phyloP scores from a whole-genome alignment of 2,888 invertebrate genomes.

The Schizaphis graminum region DNA sequence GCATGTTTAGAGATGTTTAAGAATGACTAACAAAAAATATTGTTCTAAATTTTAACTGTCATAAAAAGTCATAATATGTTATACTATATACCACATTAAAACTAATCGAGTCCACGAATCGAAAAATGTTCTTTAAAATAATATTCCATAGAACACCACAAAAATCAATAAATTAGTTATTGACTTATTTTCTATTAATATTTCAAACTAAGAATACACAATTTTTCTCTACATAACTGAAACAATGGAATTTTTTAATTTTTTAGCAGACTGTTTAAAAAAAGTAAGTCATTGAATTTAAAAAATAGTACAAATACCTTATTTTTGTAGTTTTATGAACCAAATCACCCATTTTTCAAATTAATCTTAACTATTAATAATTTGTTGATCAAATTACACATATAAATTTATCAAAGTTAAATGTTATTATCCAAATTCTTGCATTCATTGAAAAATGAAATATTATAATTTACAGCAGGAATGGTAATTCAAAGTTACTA shows the following conservation, averaged over 20 bases:
- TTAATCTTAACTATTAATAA: not conserved
- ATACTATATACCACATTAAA: not conserved
- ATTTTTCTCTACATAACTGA: not conserved
- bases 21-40: not conserved
- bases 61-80: not conserved
- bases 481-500: no score
- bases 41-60: not conserved
- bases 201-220: not conserved
- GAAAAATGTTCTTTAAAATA: not conserved
- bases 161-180: constrained; percentile 23
- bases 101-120: not conserved
- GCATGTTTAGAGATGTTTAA: not conserved
- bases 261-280: constrained; percentile 55
- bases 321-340: not conserved
- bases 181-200: not conserved
- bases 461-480: not conserved
- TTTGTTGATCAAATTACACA: not conserved
- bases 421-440: not conserved
- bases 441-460: not conserved
- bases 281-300: constrained; percentile 47
- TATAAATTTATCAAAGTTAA: not conserved
- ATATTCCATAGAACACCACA: not conserved
- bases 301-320: not conserved
- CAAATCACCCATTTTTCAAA: not conserved
- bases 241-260: constrained; percentile 61